Percentiles rank a stretch among this genome's conserved stretches.
phyloP scores from a whole-genome alignment of 2,113 vertebrate species.

The Mirza zaza region DNA sequence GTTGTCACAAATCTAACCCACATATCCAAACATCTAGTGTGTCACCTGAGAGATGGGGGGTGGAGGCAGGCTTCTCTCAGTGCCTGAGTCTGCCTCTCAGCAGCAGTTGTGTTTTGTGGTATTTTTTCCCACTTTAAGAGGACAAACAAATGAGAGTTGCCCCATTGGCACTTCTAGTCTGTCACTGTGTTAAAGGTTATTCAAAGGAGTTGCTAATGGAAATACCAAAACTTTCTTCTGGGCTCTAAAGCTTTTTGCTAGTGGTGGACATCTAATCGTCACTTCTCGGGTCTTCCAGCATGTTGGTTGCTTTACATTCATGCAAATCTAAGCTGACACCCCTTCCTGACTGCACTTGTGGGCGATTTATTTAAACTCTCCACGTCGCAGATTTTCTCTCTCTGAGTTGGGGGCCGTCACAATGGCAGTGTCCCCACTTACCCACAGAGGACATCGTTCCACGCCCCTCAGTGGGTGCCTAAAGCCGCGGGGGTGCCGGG shows the following conservation, averaged over 20 bases:
- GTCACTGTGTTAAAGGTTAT: background rate
- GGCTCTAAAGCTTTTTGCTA: background rate
- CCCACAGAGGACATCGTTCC: background rate
- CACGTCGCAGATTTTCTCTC: background rate
- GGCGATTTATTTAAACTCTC: background rate
- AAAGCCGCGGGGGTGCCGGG: accelerated
- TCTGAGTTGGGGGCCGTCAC: background rate
- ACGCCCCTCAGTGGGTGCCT: background rate
- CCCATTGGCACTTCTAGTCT: background rate
- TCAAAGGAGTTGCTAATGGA: background rate
- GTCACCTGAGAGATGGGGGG: background rate
- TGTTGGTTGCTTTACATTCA: accelerated
- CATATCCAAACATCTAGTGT: background rate
- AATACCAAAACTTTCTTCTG: background rate
- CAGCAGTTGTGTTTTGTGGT: background rate
- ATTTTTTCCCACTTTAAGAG: background rate
- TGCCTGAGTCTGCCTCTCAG: background rate
- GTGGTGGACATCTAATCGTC: background rate
- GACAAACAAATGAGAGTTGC: background rate
- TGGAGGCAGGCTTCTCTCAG: background rate
- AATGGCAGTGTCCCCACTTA: background rate
- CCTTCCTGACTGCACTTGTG: background rate
- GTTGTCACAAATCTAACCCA: constrained; percentile 51
- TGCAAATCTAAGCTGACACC: background rate
- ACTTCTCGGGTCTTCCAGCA: background rate